phyloP scores from a whole-genome alignment of 2,113 vertebrate genomes.

The Prunella himalayana region DNA sequence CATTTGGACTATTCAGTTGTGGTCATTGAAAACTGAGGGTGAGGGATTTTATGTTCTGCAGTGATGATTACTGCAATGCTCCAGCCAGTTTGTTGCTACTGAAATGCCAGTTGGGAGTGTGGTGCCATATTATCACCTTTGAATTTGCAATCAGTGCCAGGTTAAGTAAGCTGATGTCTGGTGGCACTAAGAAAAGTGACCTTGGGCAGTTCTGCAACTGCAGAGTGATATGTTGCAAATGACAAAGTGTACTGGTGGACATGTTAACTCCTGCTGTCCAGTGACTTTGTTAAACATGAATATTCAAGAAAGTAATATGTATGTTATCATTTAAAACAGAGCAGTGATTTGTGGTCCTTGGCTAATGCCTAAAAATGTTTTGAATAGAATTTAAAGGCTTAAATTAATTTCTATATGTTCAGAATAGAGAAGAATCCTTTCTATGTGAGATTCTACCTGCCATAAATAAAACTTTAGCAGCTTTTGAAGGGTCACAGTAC shows the following conservation, averaged over 20 bases:
- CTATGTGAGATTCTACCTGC: neutral
- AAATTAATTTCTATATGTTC: neutral
- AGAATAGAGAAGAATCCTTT: neutral
- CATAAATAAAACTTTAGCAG: neutral
- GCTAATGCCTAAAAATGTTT: neutral
- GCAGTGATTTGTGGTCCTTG: neutral
- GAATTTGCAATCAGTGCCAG: constrained; percentile 42
- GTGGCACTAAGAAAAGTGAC: constrained; percentile 26
- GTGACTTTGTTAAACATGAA: neutral
- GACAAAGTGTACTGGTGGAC: constrained; percentile 30
- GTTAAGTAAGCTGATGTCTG: constrained; percentile 28
- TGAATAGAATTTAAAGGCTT: neutral
- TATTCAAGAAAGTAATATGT: neutral
- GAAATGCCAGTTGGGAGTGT: neutral
- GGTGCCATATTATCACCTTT: constrained; percentile 28
- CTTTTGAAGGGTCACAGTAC: neutral
- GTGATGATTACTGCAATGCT: neutral
- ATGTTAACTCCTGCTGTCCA: constrained; percentile 25
- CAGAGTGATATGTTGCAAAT: neutral
- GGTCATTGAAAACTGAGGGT: neutral
- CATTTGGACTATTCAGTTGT: neutral
- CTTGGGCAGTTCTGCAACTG: constrained; percentile 40
- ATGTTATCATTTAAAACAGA: neutral
- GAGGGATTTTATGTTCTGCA: neutral
- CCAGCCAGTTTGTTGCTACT: neutral